Percentiles rank a stretch among this genome's conserved stretches.
phyloP scores from a whole-genome alignment of 2,113 vertebrate genomes.

The Leucoraja erinaceus region DNA sequence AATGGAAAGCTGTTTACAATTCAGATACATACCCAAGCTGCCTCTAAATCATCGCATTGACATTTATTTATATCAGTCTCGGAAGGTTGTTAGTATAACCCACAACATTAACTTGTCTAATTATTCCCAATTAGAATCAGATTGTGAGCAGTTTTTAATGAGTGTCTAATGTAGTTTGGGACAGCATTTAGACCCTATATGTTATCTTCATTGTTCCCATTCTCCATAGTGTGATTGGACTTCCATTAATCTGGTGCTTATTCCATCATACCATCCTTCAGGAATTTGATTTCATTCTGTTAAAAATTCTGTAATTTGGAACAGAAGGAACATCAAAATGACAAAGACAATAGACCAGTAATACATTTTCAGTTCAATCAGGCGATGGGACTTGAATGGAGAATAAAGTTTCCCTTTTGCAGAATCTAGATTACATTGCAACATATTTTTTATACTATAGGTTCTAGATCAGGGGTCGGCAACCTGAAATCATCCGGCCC shows the following conservation, averaged over 20 bases:
- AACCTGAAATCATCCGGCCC: too few relatives aligned
- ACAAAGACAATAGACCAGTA: background rate
- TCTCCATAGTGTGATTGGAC: conserved; percentile 8
- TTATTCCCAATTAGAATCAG: conserved; percentile 6
- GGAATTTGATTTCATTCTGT: background rate
- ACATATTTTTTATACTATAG: too few relatives aligned
- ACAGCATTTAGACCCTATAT: background rate
- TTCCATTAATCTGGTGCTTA: background rate
- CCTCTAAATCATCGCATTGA: background rate
- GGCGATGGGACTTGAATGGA: background rate
- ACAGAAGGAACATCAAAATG: background rate
- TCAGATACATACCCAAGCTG: background rate
- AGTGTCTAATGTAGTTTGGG: background rate
- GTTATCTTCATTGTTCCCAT: background rate
- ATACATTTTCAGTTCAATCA: background rate
- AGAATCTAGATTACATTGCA: too few relatives aligned
- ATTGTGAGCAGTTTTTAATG: conserved; percentile 22
- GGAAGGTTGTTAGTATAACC: background rate
- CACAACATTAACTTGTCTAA: conserved; percentile 24
- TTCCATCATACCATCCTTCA: background rate
- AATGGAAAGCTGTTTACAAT: background rate
- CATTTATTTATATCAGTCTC: background rate
- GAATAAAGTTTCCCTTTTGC: background rate
- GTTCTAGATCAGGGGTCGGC: too few relatives aligned
- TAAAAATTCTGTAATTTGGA: background rate